Base-by-base conservation (phyloP, 2,888 invertebrate species). In the Phyto melanocephala region DNA sequence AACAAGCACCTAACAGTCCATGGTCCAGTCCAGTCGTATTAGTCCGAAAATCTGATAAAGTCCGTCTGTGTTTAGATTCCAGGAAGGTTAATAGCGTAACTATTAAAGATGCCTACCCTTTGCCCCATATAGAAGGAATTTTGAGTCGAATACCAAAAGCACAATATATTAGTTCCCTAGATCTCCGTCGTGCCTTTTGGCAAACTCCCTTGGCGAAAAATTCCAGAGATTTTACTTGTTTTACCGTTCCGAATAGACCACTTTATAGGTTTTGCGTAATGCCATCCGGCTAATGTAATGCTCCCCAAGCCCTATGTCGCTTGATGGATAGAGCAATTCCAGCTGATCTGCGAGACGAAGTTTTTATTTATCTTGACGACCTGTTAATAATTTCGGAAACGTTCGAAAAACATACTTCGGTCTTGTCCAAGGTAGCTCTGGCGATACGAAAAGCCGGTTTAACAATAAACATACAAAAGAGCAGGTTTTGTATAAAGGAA, bases 361-460 rank as follows among this genome's bases (percentile, higher is more conserved):
- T 65, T 1, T 75, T 60, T 22, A 22, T 60, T n/a, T 60, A 60
- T 8, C 42, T 60, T 1, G 63, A 75, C 13, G 42, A 65, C 20
- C 45, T 65, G 2, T n/a, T 54, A 28, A 20, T 47, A 7, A 47
- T 47, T 4, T 47, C 47, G n/a, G 47, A 47, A 47, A 20, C 17
- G 8, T 47, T 40, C 47, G 7, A 56, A 17, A n/a, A 28, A 8
- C 54, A 54, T 15, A 40, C 65, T 0, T 47, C 72, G 0, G 24
- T 54, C 4, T 54, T 54, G 33, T 54, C 54, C 1, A 52, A 35
- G 35, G 24, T 45, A 37, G 63, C 54, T 1, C 11, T 1, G 1
- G 17, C 22, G 3, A 56, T 75, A 33, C 20, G 56, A 15, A 24
- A 72, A 11, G 60, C 72, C 17, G 60, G 72, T 35, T 33, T 63